phyloP scores from a whole-genome alignment of 1,140 invertebrate species.

The Lycorma delicatula region DNA sequence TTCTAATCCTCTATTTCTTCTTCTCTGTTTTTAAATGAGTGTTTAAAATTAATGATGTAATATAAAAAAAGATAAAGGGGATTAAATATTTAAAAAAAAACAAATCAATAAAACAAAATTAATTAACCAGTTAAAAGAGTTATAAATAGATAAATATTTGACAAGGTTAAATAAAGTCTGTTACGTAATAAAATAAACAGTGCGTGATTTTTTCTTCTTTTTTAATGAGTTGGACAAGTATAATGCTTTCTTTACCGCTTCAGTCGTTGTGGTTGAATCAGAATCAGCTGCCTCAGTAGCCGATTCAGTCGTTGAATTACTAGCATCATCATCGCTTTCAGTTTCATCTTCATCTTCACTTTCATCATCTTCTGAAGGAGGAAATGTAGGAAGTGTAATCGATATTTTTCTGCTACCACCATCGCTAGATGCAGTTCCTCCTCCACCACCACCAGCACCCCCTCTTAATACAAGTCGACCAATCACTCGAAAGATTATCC shows the following conservation, averaged over 20 bases:
- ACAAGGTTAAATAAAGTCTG: background rate
- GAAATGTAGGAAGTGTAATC: conserved; percentile 45
- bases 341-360: conserved; percentile 41
- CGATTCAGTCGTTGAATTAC: conserved; percentile 10
- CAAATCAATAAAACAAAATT: no score
- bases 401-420: conserved; percentile 41
- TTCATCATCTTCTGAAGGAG: conserved; percentile 41
- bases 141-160: no score
- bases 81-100: no score
- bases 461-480: conserved; percentile 53
- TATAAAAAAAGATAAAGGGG: no score
- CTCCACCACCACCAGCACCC: conserved; percentile 42
- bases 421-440: conserved; percentile 33
- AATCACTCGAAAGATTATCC: conserved; percentile 53
- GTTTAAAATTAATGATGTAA: no score
- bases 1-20: no score
- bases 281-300: conserved; percentile 20
- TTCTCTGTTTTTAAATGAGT: no score
- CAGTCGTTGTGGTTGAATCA: conserved; percentile 19
- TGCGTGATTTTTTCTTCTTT: background rate
- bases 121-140: no score
- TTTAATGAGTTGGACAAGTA: background rate
- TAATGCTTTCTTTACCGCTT: conserved; percentile 11
- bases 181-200: background rate
- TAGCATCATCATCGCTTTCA: conserved; percentile 17